Conservation (phyloP, 1,140 invertebrate species). For the Drosophila seguyi region DNA sequence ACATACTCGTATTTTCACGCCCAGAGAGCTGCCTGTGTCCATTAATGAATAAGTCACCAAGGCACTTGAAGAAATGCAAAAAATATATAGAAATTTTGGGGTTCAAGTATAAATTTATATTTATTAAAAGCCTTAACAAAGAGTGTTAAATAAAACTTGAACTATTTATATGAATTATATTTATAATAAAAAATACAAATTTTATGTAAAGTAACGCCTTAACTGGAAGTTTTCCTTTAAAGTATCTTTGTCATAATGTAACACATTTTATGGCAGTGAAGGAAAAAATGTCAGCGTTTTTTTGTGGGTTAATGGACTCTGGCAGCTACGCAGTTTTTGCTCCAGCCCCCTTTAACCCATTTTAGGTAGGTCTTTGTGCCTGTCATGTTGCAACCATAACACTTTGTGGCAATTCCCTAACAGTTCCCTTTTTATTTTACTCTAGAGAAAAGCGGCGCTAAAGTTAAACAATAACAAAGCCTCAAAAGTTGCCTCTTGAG, state of each 20-base stretch:
- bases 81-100: neutral
- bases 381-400: slow-evolving; percentile 15
- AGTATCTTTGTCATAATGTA: neutral
- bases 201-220: neutral
- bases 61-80: neutral
- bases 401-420: neutral
- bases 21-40: slow-evolving; percentile 21
- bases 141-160: neutral
- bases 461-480: slow-evolving; percentile 59
- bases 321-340: slow-evolving; percentile 31
- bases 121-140: neutral
- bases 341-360: neutral
- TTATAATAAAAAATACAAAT: too few relatives aligned
- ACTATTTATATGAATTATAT: too few relatives aligned
- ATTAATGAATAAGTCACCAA: slow-evolving; percentile 21
- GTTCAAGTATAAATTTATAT: neutral
- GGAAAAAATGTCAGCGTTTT: slow-evolving; percentile 14
- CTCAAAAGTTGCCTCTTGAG: slow-evolving; percentile 49
- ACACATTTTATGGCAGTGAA: slow-evolving; percentile 18
- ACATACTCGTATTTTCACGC: slow-evolving; percentile 63
- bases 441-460: slow-evolving; percentile 14
- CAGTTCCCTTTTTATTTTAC: neutral
- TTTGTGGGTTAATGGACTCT: slow-evolving; percentile 66
- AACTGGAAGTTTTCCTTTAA: neutral
- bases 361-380: neutral